These are phyloP conservation scores for Coryphaenoides rupestris DNA, from an alignment of 2,113 vertebrate species.

Conservation along the genomic window DNA sequence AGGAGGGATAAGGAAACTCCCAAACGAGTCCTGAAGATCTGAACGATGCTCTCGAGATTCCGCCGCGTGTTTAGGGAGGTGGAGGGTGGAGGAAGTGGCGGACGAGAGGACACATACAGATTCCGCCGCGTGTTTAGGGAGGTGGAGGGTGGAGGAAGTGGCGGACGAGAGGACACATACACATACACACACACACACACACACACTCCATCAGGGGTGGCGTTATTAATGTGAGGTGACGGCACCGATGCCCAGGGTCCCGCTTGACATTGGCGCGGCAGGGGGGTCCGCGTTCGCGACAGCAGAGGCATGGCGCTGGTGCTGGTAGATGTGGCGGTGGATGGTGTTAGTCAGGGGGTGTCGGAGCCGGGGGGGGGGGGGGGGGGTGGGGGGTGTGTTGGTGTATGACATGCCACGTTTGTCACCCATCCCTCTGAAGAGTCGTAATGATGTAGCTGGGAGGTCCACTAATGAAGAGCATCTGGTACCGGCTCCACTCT, in stretches of 20 bases:
- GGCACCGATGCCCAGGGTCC: slow-evolving; percentile 27
- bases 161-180: too few relatives aligned
- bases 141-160: not conserved
- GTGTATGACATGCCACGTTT: slow-evolving; percentile 21
- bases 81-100: not conserved
- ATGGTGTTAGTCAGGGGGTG: too few relatives aligned
- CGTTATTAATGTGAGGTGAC: slow-evolving; percentile 34
- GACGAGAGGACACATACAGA: too few relatives aligned
- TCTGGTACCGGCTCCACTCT: too few relatives aligned
- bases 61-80: not conserved
- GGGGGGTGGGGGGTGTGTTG: not conserved
- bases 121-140: not conserved
- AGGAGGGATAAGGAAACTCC: too few relatives aligned
- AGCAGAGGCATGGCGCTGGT: too few relatives aligned
- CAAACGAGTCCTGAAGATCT: slow-evolving; percentile 17
- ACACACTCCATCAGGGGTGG: slow-evolving; percentile 31
- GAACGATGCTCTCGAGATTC: slow-evolving; percentile 4
- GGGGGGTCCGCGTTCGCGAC: slow-evolving; percentile 32
- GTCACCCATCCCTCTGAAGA: slow-evolving; percentile 27
- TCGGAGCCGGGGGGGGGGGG: not conserved
- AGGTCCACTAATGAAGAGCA: not conserved
- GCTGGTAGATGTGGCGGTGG: too few relatives aligned
- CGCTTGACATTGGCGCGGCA: slow-evolving; percentile 37
- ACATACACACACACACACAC: too few relatives aligned
- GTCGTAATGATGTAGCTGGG: slow-evolving; percentile 18